These are phyloP conservation scores for Distichodus sexfasciatus DNA, from an alignment of 2,797 vertebrate species.

Conservation along the genomic window DNA sequence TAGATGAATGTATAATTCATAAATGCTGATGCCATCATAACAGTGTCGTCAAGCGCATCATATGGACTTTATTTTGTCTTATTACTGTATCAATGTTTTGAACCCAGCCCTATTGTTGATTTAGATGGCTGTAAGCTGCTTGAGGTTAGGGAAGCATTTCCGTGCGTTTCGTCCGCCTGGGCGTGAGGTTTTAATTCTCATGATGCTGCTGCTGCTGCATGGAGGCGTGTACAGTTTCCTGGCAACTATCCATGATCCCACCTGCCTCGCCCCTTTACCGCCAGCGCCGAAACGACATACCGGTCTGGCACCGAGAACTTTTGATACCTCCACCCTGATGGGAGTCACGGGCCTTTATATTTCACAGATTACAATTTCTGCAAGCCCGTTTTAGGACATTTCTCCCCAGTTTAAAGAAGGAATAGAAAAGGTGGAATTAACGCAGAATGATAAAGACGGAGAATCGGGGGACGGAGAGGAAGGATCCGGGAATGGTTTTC, in stretches of 20 bases:
- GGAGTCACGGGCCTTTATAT: too few species aligned
- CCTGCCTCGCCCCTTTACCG: not conserved
- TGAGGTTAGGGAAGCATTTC: conserved; percentile 26
- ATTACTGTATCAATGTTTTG: too few species aligned
- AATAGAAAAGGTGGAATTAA: not conserved
- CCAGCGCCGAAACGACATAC: conserved; percentile 44
- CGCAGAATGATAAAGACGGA: not conserved
- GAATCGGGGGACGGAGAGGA: not conserved
- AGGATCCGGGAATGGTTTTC: not conserved
- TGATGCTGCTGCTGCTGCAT: conserved; percentile 29
- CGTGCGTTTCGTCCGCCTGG: conserved; percentile 6
- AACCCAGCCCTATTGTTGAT: too few species aligned
- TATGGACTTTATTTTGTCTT: too few species aligned
- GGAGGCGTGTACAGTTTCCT: conserved; percentile 46
- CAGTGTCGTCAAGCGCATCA: too few species aligned
- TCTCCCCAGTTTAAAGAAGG: not conserved
- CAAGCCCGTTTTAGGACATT: too few species aligned
- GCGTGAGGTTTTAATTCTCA: conserved; percentile 45
- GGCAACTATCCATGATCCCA: conserved; percentile 44
- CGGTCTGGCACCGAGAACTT: conserved; percentile 56
- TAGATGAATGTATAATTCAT: too few species aligned
- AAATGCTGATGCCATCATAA: too few species aligned
- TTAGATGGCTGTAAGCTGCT: conserved; percentile 39
- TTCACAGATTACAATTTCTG: too few species aligned
- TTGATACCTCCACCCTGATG: too few species aligned